Base-by-base conservation (phyloP, 2,113 vertebrate genomes). In the Cyprinus carpio region DNA sequence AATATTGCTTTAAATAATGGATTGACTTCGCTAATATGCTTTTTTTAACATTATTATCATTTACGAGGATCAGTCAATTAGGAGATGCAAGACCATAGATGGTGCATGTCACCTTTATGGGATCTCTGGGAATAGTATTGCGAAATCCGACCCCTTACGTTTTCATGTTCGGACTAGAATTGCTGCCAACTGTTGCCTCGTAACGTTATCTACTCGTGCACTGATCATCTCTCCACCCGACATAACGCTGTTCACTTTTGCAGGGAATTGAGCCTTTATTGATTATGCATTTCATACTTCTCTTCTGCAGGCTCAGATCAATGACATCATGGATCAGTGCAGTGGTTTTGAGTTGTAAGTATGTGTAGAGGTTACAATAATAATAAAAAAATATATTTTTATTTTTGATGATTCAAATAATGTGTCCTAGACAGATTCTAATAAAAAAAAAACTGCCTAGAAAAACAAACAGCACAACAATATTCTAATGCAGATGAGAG, bases 251-350 rank as follows among this genome's bases (percentile, higher is more conserved):
- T 29, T 65, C 11, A 27, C 40, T 43, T 25, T 20, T 86, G 25
- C 58, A 58, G 12, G 54, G 72, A 29, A 72, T 37, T 77, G 72
- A 43, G 25, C 51, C 27, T 20, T 76, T 49, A 74, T 71, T 51
- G 54, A 84, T 18, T n/a, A 64, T 10, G 16, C 1, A 75, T 85
- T 82, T 86, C 8, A 91, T 25, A 6, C 87, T 93, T 65, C 72
- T 37, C 88, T 83, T 87, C 87, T 92, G 72, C 91, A 99, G 98
- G 93, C 91, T 91, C 96, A 97, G 81, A 94, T 97, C 93, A 95
- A 94, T 92, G 97, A 99, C 91, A 95, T 95, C 92, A 99, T 99
- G 97, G 98, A 99, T 89, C 97, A 99, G 89, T 97, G 96, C 92
- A 96, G 95, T 92, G 95, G 96, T 89, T 99, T 97, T 93, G 97